These are phyloP conservation scores for Valencia hispanica DNA, from an alignment of 2,797 vertebrate species.

Conservation along the genomic window DNA sequence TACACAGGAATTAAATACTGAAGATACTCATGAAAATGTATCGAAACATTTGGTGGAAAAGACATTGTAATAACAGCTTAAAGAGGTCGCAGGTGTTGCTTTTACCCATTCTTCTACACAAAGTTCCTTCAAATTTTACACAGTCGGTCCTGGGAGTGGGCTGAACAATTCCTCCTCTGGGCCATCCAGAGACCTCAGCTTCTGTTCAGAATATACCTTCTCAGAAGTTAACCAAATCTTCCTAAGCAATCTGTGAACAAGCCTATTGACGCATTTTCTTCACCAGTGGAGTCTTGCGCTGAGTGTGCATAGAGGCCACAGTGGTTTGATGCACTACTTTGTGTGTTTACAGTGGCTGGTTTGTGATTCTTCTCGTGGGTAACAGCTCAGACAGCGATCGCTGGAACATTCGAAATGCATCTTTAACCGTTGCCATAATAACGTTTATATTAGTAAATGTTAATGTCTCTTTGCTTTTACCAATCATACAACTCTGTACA, in stretches of 20 bases:
- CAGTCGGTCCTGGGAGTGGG: too few species aligned
- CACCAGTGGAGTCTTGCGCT: neutral
- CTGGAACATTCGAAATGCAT: too few species aligned
- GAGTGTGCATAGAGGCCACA: neutral
- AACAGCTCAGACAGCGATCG: neutral
- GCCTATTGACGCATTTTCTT: neutral
- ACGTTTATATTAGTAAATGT: too few species aligned
- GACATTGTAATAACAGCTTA: neutral
- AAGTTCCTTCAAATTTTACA: too few species aligned
- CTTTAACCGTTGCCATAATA: too few species aligned
- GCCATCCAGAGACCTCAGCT: too few species aligned
- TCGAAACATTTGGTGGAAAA: neutral
- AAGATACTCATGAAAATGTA: neutral
- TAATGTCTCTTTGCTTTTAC: too few species aligned
- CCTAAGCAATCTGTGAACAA: neutral
- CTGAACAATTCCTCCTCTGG: too few species aligned
- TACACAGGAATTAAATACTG: too few species aligned
- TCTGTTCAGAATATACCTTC: neutral
- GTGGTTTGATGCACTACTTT: neutral
- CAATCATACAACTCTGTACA: neutral
- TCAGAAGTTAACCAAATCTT: neutral
- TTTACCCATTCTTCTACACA: too few species aligned
- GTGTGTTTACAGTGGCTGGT: neutral
- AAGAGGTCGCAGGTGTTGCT: too few species aligned
- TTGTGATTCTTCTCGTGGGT: neutral